phyloP scores from a whole-genome alignment of 92 coral and sea anemone genomes.

The Porites cylindrica region DNA sequence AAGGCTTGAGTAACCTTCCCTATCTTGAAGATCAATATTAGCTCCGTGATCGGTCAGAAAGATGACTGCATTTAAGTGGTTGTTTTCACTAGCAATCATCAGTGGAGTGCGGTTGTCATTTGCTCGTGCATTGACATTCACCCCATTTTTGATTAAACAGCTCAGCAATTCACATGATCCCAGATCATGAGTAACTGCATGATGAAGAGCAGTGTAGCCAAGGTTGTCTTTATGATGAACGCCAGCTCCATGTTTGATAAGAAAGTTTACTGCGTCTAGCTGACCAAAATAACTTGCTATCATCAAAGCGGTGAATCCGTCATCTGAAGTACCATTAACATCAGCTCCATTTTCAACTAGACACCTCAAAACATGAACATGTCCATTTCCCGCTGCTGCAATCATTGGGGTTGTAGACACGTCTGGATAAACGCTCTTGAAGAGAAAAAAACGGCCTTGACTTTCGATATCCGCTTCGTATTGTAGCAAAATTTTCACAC shows the following conservation, averaged over 20 bases:
- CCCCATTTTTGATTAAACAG: not conserved
- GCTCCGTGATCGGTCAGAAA: not conserved
- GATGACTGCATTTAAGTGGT: not conserved
- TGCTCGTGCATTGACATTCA: not conserved
- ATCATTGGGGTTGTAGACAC: not conserved
- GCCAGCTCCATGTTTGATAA: not conserved
- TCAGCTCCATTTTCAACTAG: not conserved
- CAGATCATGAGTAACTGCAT: not conserved
- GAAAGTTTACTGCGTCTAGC: not conserved
- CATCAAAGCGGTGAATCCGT: not conserved
- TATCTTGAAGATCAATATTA: not conserved
- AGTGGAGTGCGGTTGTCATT: not conserved
- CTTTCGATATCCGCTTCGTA: constrained; percentile 44
- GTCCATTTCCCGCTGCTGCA: not conserved
- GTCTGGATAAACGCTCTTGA: not conserved
- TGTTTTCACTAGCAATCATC: not conserved
- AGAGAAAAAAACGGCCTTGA: not conserved
- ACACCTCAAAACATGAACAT: not conserved
- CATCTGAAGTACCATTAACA: not conserved
- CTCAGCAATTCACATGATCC: not conserved
- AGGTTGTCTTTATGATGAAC: not conserved
- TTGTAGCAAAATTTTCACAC: constrained; percentile 37
- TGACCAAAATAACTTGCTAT: not conserved
- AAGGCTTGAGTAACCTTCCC: not conserved
- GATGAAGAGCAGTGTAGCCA: not conserved